Base-by-base conservation (phyloP, 2,113 vertebrate genomes). In the Syngnathoides biaculeatus region DNA sequence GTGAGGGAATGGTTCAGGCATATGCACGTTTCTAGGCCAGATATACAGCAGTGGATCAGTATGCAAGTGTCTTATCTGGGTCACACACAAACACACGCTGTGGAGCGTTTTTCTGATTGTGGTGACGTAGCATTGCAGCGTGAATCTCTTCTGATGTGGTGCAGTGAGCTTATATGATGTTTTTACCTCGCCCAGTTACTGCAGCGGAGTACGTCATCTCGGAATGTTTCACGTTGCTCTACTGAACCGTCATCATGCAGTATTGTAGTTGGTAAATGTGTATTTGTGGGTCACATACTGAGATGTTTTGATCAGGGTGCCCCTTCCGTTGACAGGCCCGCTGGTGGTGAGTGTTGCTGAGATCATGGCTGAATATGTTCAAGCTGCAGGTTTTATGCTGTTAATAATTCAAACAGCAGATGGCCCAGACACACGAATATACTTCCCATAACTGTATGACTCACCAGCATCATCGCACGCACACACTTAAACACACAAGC, bases 321-420 rank as follows among this genome's bases (percentile, higher is more conserved):
- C 56, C 58, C 35, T 77, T 65, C 61, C 38, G 71, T 57, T 64
- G 71, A 80, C 63, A 56, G 68, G 70, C 8, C 69, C 20, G 48
- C 24, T 65, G 27, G 69, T 45, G 73, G 69, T 73, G 73, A 81
- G 75, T 61, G 69, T 66, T 67, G 71, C 71, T 65, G 71, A 83
- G 77, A 79, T 71, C 69, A 68, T 81, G 73, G 81, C 68, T 74
- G 63, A 86, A 84, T 79, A 67, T 72, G 17, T 80, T 73, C 65
- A 86, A 84, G 88, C 82, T 82, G 82, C 75, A 86, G 74, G 83
- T 88, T 89, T 87, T 80, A 79, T 48, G 83, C 72, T 61, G 85
- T 92, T 62, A 89, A 87, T 92, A 88, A 90, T 90, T 90, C 68
- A 92, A 72, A 83, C 74, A 57, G 71, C 87, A 91, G 85, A 88